These are phyloP conservation scores for Quadroppia sp. DNA, from an alignment of 2,888 invertebrate species.

Conservation along the genomic window DNA sequence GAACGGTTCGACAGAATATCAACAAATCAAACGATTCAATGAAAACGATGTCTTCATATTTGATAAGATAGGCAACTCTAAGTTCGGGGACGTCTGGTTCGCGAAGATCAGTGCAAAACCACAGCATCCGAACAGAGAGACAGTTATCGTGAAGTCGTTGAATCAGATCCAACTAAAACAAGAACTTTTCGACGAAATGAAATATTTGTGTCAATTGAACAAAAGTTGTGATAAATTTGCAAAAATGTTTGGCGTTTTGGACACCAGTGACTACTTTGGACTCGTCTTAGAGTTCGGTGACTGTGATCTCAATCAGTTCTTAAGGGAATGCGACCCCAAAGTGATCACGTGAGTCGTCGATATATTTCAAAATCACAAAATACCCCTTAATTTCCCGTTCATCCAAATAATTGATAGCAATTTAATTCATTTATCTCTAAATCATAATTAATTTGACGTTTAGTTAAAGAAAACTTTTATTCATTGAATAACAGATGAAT, in stretches of 20 bases:
- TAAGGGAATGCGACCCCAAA: constrained; percentile 31
- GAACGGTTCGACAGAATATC: background rate
- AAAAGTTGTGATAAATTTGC: constrained; percentile 38
- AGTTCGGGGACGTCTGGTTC: constrained; percentile 37
- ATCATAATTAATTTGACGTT: constrained; percentile 3
- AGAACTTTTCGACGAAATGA: constrained; percentile 31
- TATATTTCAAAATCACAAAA: background rate
- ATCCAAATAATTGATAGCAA: background rate
- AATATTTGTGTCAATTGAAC: constrained; percentile 20
- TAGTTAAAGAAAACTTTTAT: background rate
- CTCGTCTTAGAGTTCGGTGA: constrained; percentile 31
- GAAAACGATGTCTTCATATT: constrained; percentile 33
- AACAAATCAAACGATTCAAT: constrained; percentile 22
- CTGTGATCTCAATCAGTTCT: constrained; percentile 39
- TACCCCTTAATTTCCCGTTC: background rate
- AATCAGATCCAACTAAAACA: constrained; percentile 25
- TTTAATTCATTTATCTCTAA: background rate
- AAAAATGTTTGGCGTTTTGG: constrained; percentile 39
- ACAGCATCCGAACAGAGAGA: constrained; percentile 8
- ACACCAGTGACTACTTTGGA: constrained; percentile 37
- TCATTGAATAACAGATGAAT: background rate
- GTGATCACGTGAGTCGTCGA: constrained; percentile 25
- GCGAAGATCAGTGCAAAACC: constrained; percentile 18
- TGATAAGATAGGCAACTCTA: constrained; percentile 36
- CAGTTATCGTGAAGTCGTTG: constrained; percentile 33